Evolutionary conservation across 1,140 invertebrate species (phyloP).

Genomic region (Pseudoatta argentina): DNA sequence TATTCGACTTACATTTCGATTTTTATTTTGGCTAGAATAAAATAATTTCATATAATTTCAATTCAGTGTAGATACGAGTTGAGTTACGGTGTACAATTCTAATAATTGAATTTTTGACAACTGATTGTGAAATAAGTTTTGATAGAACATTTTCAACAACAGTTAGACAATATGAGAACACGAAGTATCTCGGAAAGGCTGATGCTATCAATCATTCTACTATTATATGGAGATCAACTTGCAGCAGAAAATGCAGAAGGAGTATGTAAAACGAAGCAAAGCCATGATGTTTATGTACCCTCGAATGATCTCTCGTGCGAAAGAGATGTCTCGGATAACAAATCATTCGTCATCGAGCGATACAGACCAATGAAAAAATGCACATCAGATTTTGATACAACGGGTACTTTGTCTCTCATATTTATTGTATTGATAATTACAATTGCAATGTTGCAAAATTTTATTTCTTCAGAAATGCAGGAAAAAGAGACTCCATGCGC

Average conservation of each 20-base stretch:
- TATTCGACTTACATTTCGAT: no score
- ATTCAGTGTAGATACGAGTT: neutral
- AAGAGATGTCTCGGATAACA: neutral
- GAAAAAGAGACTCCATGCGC: neutral
- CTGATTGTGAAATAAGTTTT: neutral
- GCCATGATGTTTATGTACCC: neutral
- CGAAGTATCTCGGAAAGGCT: neutral
- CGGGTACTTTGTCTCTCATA: neutral
- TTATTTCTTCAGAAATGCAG: neutral
- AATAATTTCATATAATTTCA: neutral
- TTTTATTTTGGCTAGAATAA: neutral
- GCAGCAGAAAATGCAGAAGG: neutral
- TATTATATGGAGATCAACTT: slow-evolving; percentile 7
- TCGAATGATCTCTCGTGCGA: slow-evolving; percentile 19
- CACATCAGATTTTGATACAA: neutral
- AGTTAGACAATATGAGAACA: neutral
- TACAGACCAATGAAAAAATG: slow-evolving; percentile 1
- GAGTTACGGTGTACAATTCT: neutral
- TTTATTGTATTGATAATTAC: neutral
- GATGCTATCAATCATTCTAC: slow-evolving; percentile 10
- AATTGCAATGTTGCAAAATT: neutral
- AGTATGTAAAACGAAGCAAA: neutral
- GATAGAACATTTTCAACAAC: neutral
- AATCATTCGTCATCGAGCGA: neutral
- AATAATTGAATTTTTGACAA: neutral